Evolutionary conservation across 2,797 vertebrate species (phyloP).

Genomic region (Craterocephalus amniculus): DNA sequence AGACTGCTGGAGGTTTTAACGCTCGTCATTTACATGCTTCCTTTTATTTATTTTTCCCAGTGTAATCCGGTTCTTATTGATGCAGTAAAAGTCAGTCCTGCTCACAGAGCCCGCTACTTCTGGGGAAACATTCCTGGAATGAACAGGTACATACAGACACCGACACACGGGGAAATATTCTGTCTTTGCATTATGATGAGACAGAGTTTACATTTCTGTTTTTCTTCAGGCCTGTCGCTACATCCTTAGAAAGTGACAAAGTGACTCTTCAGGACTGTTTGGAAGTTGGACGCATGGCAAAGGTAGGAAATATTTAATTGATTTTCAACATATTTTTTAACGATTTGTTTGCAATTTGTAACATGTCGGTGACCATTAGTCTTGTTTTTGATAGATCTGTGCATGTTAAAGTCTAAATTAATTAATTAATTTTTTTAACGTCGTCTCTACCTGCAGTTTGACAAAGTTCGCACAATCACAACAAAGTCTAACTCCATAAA

Average conservation of each 20-base stretch:
- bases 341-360: neutral
- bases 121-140: conserved; percentile 98
- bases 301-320: conserved; percentile 76
- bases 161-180: neutral
- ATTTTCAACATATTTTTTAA: neutral
- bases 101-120: conserved; percentile 93
- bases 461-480: conserved; percentile 85
- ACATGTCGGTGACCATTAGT: neutral
- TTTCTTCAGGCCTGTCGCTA: conserved; percentile 81
- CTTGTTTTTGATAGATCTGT: neutral
- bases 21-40: neutral
- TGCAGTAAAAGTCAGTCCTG: conserved; percentile 92
- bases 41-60: conserved; percentile 67
- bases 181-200: neutral
- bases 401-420: neutral
- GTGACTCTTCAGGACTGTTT: conserved; percentile 89
- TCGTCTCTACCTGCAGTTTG: conserved; percentile 71
- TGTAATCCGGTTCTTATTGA: conserved; percentile 94
- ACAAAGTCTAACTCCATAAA: conserved; percentile 83
- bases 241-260: conserved; percentile 82
- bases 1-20: neutral
- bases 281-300: conserved; percentile 86
- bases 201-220: neutral
- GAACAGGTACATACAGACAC: conserved; percentile 86
- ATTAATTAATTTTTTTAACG: neutral